These are phyloP conservation scores for Drosophila ochracea DNA, from an alignment of 2,888 invertebrate genomes.

Conservation along the genomic window DNA sequence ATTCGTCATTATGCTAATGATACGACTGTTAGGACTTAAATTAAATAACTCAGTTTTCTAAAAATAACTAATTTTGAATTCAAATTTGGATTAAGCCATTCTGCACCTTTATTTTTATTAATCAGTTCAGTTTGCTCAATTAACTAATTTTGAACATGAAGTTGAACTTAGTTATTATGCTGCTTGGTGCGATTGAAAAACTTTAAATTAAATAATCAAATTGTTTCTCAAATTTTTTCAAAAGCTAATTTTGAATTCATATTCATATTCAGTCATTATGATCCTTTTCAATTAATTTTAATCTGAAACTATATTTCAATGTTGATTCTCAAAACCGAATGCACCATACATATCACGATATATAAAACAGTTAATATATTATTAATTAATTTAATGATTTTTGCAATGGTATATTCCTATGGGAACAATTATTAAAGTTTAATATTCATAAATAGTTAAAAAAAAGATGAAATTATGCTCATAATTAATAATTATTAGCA, in stretches of 20 bases:
- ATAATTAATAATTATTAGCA: neutral
- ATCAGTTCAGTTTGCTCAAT: accelerated
- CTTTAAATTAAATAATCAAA: neutral
- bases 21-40: neutral
- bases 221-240: neutral
- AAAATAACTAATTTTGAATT: accelerated
- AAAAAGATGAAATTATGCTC: accelerated
- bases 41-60: neutral
- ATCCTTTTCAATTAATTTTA: neutral
- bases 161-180: no score
- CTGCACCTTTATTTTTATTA: neutral
- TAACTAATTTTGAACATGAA: neutral
- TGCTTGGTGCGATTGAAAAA: neutral
- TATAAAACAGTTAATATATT: neutral
- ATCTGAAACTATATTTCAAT: neutral
- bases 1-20: neutral
- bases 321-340: neutral
- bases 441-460: neutral
- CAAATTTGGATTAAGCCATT: neutral
- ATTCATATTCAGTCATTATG: neutral
- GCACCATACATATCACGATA: neutral
- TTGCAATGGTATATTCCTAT: neutral
- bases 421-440: neutral
- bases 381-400: neutral
- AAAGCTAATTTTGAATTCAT: neutral